Base-by-base conservation (phyloP, 2,113 vertebrate genomes). In the Grallaria varia region DNA sequence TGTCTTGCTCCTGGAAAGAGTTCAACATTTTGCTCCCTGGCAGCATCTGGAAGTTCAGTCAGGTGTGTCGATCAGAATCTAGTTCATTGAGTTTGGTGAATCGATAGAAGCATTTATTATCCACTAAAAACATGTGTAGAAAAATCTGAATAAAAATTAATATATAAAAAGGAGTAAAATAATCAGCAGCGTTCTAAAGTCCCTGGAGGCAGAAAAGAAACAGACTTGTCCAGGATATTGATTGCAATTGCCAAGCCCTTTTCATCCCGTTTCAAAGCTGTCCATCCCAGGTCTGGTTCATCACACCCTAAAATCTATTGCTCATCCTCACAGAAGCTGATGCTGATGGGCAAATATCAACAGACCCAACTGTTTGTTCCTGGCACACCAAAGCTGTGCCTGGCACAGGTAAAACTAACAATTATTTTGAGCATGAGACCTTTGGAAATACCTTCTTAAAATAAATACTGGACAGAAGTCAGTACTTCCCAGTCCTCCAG, bases 121-220 rank as follows among this genome's bases (percentile, higher is more conserved):
- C 56, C 39, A 39, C 52, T 72, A 52, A 74, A 86, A 66, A 28
- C 8, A 10, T 3, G 5, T 11, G 30, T 3, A 62, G 25, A 71
- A 78, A 84, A 74, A 55, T n/a, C 8, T 22, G 14, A 91, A 39
- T 66, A 28, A 74, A 96, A 79, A n/a, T 20, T 9, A 64, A 18
- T 11, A 12, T 3, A 40, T 31, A 44, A 58, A 62, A 73, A 53
- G 14, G 13, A 33, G 24, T 52, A 80, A 88, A 88, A 66, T 73
- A 76, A 86, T 58, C 45, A 73, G 35, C 39, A 68, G 11, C 10
- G 6, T 22, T 79, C 44, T 1, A 0, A 79, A 90, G 33, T 42
- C 71, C 49, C 50, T 0, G 0, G 66, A 87, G 17, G 73, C 7
- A 37, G 22, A 12, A 58, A 50, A 50, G n/a, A 52, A 25, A 21